A percentile compares a stretch with the other conserved stretches of the same genome.
phyloP scores from a whole-genome alignment of 2,113 vertebrate species.

The Onychostoma macrolepis region DNA sequence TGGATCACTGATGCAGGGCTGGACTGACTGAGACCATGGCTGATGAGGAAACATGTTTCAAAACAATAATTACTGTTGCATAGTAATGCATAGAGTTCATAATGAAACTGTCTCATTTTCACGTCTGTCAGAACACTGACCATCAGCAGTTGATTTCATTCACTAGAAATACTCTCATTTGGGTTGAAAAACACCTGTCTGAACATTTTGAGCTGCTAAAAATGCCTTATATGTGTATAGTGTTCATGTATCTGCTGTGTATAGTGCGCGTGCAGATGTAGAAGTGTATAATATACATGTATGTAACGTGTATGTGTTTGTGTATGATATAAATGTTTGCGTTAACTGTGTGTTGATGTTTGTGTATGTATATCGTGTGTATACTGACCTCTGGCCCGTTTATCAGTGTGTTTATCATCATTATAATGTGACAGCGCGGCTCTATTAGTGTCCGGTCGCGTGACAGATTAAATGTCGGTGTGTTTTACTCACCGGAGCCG shows the following conservation, averaged over 20 bases:
- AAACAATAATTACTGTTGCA: neutral
- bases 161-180: neutral
- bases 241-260: neutral
- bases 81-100: too few relatives aligned
- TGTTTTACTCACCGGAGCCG: constrained; percentile 25
- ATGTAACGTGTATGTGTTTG: neutral
- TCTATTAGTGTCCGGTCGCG: neutral
- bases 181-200: neutral
- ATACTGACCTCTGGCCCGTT: constrained; percentile 25
- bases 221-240: neutral
- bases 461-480: neutral
- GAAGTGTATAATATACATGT: neutral
- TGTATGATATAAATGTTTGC: neutral
- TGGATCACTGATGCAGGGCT: neutral
- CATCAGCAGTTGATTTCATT: neutral
- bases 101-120: neutral
- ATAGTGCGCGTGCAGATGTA: neutral
- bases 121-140: neutral
- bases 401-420: neutral
- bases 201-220: neutral
- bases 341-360: neutral
- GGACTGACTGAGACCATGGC: neutral
- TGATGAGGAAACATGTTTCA: neutral
- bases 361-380: neutral
- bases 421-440: neutral